Percentiles rank a stretch among this genome's conserved stretches.
Evolutionary conservation across 2,113 vertebrate species (phyloP).

Genomic region (Mesitornis unicolor): DNA sequence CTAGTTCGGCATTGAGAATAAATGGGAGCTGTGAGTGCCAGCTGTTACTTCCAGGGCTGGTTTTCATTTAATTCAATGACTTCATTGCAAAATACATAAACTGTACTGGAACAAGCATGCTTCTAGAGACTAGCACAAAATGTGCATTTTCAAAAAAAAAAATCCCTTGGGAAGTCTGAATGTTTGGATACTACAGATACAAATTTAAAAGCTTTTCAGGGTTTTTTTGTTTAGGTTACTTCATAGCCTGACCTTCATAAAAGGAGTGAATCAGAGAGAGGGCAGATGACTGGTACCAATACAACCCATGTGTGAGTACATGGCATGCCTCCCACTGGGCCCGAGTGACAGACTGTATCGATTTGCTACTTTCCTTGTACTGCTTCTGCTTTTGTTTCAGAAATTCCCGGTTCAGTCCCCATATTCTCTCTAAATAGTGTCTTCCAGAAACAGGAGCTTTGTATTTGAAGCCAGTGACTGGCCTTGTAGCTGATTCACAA

Average conservation of each 20-base stretch:
- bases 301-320: background rate
- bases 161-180: background rate
- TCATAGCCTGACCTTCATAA: background rate
- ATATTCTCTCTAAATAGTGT: background rate
- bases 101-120: background rate
- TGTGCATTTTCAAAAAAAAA: background rate
- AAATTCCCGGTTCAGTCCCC: background rate
- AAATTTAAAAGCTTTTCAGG: background rate
- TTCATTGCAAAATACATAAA: background rate
- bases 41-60: background rate
- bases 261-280: background rate
- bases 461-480: background rate
- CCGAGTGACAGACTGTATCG: rapidly evolving
- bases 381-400: background rate
- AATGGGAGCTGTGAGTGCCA: background rate
- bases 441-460: background rate
- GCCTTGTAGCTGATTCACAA: rapidly evolving
- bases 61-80: background rate
- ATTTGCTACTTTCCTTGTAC: background rate
- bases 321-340: background rate
- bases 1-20: background rate
- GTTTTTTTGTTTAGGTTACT: background rate
- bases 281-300: background rate
- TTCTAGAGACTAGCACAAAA: background rate
- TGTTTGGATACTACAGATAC: background rate